Base-by-base conservation (phyloP, 2,113 vertebrate species). In the Paradoxurus hermaphroditus region DNA sequence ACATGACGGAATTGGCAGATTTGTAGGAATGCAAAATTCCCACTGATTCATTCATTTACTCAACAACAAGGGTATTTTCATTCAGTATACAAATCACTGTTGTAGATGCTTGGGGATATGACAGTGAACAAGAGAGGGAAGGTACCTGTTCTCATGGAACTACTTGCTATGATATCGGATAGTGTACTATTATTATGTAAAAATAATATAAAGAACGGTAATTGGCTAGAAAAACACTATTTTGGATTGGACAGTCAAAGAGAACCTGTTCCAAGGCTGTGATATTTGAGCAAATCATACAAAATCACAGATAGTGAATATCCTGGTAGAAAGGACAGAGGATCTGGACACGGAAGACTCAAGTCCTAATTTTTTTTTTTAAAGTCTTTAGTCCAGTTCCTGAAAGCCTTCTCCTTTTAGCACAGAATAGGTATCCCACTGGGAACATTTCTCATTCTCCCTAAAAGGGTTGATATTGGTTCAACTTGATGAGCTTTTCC, bases 401-500 rank as follows among this genome's bases (percentile, higher is more conserved):
- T 92, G 34, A 94, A 93, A 90, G 44, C 31, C 13, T 89, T 95
- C 67, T 94, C 14, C 39, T 87, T 96, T 83, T 51, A 72, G 63
- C 31, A 59, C 14, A 36, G 56, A 95, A 81, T 18, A 29, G 14
- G n/a, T 77, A 93, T 39, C 68, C 67, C 19, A 68, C 0, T 19
- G 84, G 49, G 53, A 25, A 96, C 51, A 95, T 39, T 70, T 95
- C 67, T 96, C 63, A 87, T 82, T 68, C 41, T 85, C 75, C 13
- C 31, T 78, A 19, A 83, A 93, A 91, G 75, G 83, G 44, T 25
- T 95, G 46, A 44, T 29, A 63, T 59, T 91, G 18, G 4, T n/a
- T 96, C 46, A 89, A 75, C 41, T 59, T 90, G 62, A 86, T 91
- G 70, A 94, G 59, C 21, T 97, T 97, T 94, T 82, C 88, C 7